phyloP scores from a whole-genome alignment of 2,797 vertebrate species.

The Pangasius mekongensis region DNA sequence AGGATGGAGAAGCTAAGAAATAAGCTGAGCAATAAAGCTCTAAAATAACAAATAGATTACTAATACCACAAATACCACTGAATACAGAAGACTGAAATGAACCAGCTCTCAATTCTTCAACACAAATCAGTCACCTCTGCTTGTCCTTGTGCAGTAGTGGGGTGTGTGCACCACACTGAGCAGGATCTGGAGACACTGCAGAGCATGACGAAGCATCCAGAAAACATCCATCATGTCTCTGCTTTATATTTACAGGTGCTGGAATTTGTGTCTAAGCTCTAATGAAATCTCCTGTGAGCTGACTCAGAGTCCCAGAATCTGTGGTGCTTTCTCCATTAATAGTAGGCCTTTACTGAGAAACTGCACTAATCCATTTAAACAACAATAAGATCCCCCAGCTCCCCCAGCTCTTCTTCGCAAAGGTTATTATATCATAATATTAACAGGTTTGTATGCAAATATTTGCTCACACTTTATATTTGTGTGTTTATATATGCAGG shows the following conservation, averaged over 20 bases:
- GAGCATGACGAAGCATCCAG: neutral
- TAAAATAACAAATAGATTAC: neutral
- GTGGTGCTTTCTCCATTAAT: neutral
- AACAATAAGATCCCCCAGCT: neutral
- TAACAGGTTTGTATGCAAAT: neutral
- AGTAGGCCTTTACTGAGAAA: neutral
- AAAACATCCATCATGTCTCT: slow-evolving; percentile 21
- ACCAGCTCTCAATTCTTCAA: neutral
- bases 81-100: neutral
- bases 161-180: neutral
- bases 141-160: slow-evolving; percentile 22
- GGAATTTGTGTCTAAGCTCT: neutral
- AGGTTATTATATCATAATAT: neutral
- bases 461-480: neutral
- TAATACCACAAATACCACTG: neutral
- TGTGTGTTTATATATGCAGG: neutral
- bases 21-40: neutral
- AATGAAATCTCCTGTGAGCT: neutral
- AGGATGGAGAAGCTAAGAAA: neutral
- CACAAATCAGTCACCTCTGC: slow-evolving; percentile 22
- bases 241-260: slow-evolving; percentile 8
- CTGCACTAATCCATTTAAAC: neutral
- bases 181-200: slow-evolving; percentile 13
- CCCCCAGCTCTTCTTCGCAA: neutral
- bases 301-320: neutral